Conservation (phyloP, 92 coral and sea anemone genomes). For the Galaxea fascicularis region DNA sequence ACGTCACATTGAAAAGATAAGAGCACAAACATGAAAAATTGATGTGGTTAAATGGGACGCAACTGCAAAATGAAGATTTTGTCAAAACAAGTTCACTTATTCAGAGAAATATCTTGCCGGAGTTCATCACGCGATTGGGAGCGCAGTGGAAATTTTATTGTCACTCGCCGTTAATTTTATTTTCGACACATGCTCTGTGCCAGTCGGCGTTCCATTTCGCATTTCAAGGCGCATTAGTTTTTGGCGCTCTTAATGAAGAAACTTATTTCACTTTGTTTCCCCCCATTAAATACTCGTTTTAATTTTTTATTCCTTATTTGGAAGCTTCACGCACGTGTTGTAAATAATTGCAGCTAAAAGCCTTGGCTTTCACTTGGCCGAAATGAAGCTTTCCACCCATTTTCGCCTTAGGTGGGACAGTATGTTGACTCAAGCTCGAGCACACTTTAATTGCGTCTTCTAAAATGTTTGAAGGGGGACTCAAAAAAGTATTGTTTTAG, state of each 20-base stretch:
- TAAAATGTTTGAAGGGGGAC: conserved; percentile 40
- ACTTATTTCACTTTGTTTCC: conserved; percentile 12
- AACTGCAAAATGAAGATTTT: conserved; percentile 37
- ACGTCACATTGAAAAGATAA: conserved; percentile 42
- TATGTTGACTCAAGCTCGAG: conserved; percentile 39
- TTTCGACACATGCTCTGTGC: not conserved
- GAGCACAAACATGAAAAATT: conserved; percentile 53
- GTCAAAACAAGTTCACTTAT: conserved; percentile 31
- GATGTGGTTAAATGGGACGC: conserved; percentile 62
- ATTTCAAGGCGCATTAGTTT: conserved; percentile 16
- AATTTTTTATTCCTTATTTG: conserved; percentile 31
- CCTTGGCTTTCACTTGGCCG: conserved; percentile 31
- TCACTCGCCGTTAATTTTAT: not conserved
- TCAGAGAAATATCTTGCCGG: conserved; percentile 25
- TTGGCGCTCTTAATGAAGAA: conserved; percentile 21
- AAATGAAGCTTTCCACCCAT: conserved; percentile 39
- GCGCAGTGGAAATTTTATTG: conserved; percentile 5
- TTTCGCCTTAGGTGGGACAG: conserved; percentile 45
- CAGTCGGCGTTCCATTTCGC: not conserved
- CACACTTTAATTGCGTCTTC: conserved; percentile 38
- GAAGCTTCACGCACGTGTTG: not conserved
- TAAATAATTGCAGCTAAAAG: conserved; percentile 42
- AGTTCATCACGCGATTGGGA: conserved; percentile 21
- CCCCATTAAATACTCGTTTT: conserved; percentile 21
- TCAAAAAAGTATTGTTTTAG: conserved; percentile 51